A percentile compares a stretch with the other conserved stretches of the same genome.
phyloP scores from a whole-genome alignment of 2,113 vertebrate species.

The Prochilodus magdalenae region DNA sequence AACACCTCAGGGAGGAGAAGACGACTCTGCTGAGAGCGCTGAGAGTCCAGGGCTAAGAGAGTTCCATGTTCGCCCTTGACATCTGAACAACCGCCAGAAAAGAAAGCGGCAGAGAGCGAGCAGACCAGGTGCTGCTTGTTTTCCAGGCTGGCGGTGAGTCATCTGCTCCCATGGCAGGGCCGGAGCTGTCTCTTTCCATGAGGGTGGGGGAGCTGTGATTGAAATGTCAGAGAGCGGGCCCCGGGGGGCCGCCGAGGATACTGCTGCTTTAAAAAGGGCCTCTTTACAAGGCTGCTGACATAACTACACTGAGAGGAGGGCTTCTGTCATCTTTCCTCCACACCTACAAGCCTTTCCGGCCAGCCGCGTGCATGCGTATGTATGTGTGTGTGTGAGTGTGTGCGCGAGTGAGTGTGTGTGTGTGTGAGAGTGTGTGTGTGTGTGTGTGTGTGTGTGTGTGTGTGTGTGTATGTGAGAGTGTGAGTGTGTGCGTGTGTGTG shows the following conservation, averaged over 20 bases:
- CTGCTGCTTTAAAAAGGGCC: conserved; percentile 28
- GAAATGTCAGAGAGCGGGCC: conserved; percentile 28
- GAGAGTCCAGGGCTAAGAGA: not conserved
- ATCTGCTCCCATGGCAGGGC: conserved; percentile 22
- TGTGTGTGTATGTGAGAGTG: not conserved
- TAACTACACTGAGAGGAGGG: conserved; percentile 18
- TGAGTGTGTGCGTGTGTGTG: not conserved
- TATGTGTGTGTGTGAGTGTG: conserved; percentile 8
- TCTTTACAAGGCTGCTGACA: conserved; percentile 24
- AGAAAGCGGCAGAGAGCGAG: conserved; percentile 1
- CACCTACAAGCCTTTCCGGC: conserved; percentile 37
- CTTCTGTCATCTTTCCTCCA: conserved; percentile 38
- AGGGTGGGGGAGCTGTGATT: conserved; percentile 23
- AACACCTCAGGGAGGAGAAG: not conserved
- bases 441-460: not conserved
- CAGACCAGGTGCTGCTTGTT: conserved; percentile 34
- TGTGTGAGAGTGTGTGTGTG: no score
- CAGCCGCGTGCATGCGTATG: not conserved
- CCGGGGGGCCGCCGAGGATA: conserved; percentile 16
- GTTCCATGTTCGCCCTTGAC: not conserved
- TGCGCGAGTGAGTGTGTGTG: not conserved
- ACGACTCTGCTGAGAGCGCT: not conserved
- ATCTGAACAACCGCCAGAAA: not conserved
- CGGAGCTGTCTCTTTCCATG: conserved; percentile 19
- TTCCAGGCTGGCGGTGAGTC: conserved; percentile 40